Evolutionary conservation across 1,140 invertebrate species (phyloP), one percentile per base, ranked within the genome.

Genomic region (Papilio polytes): DNA sequence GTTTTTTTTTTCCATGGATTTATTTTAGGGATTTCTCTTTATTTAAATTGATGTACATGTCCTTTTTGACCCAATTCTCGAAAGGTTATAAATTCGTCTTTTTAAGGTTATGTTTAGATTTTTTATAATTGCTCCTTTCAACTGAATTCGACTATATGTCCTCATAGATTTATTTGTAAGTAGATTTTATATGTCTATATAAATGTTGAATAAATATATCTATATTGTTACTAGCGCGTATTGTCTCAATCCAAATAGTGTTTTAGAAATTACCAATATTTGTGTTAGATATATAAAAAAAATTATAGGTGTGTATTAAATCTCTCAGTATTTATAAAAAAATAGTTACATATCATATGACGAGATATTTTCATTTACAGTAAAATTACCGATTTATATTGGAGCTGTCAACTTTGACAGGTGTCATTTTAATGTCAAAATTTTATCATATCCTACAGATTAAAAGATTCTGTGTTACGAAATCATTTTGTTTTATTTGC

Each of bases 181-280:
- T 82, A 82, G 78, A 80, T 82, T 82, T 82, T 82, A 80, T 80
- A 80, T 83, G 78, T 78, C 63, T 80, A 56, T 81, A 84, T 78
- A 4, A 80, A 79, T 80, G 74, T 76, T 76, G 44, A 76, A 76
- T 12, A 73, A 74, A 74, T 76, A 76, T 51, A 76, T 76, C 46
- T 15, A 48, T 56, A 51, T 26, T 26, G 74, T 76, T 76, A n/a
- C 22, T 56, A 56, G 53, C 15, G 53, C 15, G 53, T 56, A 56
- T 20, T 26, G 20, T 63, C 59, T 22, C 20, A 56, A 56, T 56
- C 53, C 8, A 56, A 56, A 56, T 56, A 56, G 18, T 56, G 15
- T 56, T 56, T 56, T 56, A 56, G 53, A n/a, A 56, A 3, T 56
- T 26, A 63, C 15, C 13, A 36, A 66, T 31, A 66, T 66, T 66